Base-by-base conservation (phyloP, 1,140 invertebrate species). In the Papilio xuthus region DNA sequence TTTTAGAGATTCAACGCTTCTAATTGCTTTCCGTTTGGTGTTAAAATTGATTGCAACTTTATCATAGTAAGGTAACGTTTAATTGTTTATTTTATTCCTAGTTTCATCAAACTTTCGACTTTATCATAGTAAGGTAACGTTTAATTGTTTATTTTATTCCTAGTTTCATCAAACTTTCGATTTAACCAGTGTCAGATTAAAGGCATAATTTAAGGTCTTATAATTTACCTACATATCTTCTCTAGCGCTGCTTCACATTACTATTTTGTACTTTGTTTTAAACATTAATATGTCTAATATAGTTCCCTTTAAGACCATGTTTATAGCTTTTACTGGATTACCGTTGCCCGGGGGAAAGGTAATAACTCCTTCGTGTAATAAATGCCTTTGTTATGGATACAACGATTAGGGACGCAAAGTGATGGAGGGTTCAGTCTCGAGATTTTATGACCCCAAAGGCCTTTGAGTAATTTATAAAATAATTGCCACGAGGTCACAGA, bases 1-100 rank as follows among this genome's bases (percentile, higher is more conserved):
- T 82, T 82, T 74, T 70, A 8, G 41, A 56, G 74, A 76, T 53
- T 56, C 73, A 78, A 67, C 20, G 70, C 70, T 79, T 78, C 73
- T 73, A 77, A 77, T 41, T 77, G 76, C 20, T 53, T 74, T 20
- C 12, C 32, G 60, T 37, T 42, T 78, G 13, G 44, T 13, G 63
- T 44, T 67, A 28, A 67, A 67, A 67, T 67, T 60, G 13, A 67
- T 67, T 67, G 60, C 60, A 32, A 23, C 53, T 78, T 72, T 23
- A 69, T 72, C 28, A 32, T 76, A 53, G 0, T 37, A 37, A 37
- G 32, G 32, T n/a, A n/a, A 42, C 41, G 26, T 67, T 63, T 44
- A 72, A 20, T n/a, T 70, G 73, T 79, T 71, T 28, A 7, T 67
- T 67, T 32, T 9, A 67, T 67, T 20, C 4, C 3, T 28, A 10